phyloP scores from a whole-genome alignment of 2,888 invertebrate genomes.

The Terebella lapidaria region DNA sequence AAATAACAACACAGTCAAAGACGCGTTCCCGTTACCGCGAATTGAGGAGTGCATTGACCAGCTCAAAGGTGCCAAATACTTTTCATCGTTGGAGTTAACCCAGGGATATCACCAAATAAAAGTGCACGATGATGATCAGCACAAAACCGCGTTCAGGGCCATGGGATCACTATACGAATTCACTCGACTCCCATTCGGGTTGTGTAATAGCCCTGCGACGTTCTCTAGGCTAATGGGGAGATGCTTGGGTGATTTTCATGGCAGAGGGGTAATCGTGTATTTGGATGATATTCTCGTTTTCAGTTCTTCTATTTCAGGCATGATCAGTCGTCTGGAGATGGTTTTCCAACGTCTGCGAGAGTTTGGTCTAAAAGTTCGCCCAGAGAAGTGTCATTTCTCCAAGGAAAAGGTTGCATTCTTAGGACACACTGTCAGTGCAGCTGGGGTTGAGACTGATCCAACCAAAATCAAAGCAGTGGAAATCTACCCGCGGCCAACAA shows the following conservation, averaged over 20 bases:
- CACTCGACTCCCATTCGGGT: no score
- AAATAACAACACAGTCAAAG: not conserved
- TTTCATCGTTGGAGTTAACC: not conserved
- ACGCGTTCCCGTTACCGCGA: not conserved
- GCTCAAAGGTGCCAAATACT: not conserved
- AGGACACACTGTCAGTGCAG: not conserved
- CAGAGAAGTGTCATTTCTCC: not conserved
- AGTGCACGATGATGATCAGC: not conserved
- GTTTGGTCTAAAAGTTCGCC: not conserved
- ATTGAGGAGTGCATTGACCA: no score
- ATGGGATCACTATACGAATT: no score
- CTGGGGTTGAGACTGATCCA: not conserved
- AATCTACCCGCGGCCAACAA: not conserved
- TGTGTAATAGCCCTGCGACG: no score
- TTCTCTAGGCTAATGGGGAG: not conserved
- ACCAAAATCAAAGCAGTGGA: not conserved
- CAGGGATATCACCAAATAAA: not conserved
- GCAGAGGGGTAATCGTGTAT: not conserved
- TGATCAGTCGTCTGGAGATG: not conserved
- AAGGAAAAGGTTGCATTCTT: no score
- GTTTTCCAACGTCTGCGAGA: no score
- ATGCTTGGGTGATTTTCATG: not conserved
- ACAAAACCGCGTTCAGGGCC: not conserved
- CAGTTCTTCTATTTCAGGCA: not conserved
- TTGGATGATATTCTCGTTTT: not conserved